A percentile compares a stretch with the other conserved stretches of the same genome.
These are phyloP conservation scores for Myiotriccus ornatus DNA, from an alignment of 2,797 vertebrate genomes.

Conservation along the genomic window DNA sequence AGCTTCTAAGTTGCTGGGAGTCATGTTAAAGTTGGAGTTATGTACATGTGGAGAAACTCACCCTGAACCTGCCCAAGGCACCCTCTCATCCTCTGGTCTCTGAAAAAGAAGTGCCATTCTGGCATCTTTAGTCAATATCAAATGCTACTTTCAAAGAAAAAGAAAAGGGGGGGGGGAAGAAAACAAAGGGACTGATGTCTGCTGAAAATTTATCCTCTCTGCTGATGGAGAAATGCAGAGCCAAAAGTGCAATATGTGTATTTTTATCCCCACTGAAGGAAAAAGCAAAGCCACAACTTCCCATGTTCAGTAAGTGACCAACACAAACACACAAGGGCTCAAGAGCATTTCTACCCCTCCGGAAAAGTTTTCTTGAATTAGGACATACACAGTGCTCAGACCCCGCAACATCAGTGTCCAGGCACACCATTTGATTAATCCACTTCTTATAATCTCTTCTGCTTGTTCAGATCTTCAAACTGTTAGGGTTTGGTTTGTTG, in stretches of 20 bases:
- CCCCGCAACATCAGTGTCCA: constrained; percentile 1
- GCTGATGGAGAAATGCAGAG: background rate
- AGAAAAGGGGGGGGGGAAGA: accelerated
- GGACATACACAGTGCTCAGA: constrained; percentile 12
- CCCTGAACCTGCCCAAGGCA: background rate
- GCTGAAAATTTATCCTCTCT: background rate
- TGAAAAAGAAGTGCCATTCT: background rate
- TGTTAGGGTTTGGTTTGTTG: background rate
- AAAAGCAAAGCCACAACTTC: constrained; percentile 43
- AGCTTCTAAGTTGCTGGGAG: background rate
- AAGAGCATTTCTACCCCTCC: constrained; percentile 33
- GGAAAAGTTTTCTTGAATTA: constrained; percentile 54
- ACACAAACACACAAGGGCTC: background rate
- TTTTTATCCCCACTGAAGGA: constrained; percentile 36
- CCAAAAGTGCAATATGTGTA: background rate
- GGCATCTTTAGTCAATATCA: constrained; percentile 3
- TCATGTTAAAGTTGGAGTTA: background rate
- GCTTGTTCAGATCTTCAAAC: background rate
- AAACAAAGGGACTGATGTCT: background rate
- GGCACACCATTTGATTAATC: background rate
- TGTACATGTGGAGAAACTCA: background rate
- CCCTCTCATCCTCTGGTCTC: background rate
- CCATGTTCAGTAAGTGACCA: constrained; percentile 35
- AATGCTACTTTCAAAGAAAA: background rate
- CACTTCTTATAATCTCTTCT: background rate